Evolutionary conservation across 2,797 vertebrate species (phyloP).

Genomic region (Sardinella longiceps): DNA sequence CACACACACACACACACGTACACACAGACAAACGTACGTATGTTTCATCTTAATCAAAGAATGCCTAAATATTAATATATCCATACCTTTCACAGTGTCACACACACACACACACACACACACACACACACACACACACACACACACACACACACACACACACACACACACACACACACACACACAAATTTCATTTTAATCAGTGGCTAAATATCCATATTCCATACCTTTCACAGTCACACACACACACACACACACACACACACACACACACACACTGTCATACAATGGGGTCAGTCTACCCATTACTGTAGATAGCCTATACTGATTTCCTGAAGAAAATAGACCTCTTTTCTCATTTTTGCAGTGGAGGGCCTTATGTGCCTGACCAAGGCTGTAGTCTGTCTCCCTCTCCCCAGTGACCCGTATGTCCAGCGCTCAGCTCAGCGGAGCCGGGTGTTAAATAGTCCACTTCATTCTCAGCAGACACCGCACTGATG

Average conservation of each 20-base stretch:
- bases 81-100: background rate
- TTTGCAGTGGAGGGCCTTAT: background rate
- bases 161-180: constrained; percentile 1
- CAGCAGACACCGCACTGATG: background rate
- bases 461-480: background rate
- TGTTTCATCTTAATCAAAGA: background rate
- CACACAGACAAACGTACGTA: no score
- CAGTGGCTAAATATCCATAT: no score
- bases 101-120: constrained; percentile 6
- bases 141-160: constrained; percentile 22
- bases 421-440: background rate
- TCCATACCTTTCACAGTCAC: no score
- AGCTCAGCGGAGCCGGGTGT: background rate
- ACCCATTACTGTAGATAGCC: background rate
- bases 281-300: background rate
- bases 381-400: no score
- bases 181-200: no score
- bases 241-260: constrained; percentile 22
- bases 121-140: constrained; percentile 25
- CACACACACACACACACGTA: background rate
- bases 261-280: background rate
- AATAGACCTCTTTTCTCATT: background rate
- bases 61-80: no score
- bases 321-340: background rate
- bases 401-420: background rate